Conservation (phyloP, 2,113 vertebrate genomes). For the Podarcis muralis region DNA sequence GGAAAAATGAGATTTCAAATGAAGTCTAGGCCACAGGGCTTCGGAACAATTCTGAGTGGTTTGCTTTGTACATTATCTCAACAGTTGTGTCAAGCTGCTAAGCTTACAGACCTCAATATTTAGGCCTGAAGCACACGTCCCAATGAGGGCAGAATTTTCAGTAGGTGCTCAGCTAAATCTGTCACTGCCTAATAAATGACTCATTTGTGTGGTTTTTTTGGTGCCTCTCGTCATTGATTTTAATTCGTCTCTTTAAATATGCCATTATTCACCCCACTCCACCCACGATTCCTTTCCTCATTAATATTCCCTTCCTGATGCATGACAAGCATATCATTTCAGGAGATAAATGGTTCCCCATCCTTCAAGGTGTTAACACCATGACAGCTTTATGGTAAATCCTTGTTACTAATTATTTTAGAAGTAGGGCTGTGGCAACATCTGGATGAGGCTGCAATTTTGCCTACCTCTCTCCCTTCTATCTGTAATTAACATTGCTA, state of each 20-base stretch:
- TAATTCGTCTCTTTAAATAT: constrained; percentile 45
- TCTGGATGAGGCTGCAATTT: constrained; percentile 51
- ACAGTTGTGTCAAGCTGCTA: constrained; percentile 36
- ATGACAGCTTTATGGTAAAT: constrained; percentile 49
- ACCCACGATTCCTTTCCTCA: constrained; percentile 35
- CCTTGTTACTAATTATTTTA: constrained; percentile 66
- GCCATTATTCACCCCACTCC: constrained; percentile 36
- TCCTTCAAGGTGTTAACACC: constrained; percentile 58
- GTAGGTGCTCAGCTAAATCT: constrained; percentile 43
- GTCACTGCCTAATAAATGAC: constrained; percentile 65
- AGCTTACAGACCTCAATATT: constrained; percentile 46
- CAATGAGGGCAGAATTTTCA: constrained; percentile 42
- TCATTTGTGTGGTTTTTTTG: constrained; percentile 45
- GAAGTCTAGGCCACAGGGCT: constrained; percentile 26
- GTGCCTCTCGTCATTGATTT: constrained; percentile 48
- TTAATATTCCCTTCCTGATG: constrained; percentile 54
- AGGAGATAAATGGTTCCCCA: constrained; percentile 56
- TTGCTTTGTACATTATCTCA: neutral
- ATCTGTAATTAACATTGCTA: constrained; percentile 65
- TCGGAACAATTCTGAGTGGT: constrained; percentile 1
- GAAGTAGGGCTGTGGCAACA: constrained; percentile 54
- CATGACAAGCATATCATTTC: constrained; percentile 7
- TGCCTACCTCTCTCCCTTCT: constrained; percentile 10
- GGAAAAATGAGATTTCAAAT: neutral
- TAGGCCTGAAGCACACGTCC: constrained; percentile 28